phyloP scores from a whole-genome alignment of 2,113 vertebrate genomes.

The Phoxinus phoxinus region DNA sequence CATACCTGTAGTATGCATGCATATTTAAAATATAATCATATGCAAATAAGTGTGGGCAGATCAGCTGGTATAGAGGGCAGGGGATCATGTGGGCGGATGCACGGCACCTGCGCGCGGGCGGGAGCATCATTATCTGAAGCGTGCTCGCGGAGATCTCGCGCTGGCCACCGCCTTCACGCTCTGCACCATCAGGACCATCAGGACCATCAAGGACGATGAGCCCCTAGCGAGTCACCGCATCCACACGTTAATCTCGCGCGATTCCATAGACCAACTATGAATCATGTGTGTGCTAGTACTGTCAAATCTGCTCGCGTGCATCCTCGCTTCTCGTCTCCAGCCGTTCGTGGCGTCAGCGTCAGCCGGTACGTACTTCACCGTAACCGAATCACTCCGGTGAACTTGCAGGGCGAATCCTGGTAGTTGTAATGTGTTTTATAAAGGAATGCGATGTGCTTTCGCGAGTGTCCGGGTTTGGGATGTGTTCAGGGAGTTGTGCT shows the following conservation, averaged over 20 bases:
- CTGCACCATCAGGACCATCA: conserved; percentile 61
- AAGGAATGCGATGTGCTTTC: not conserved
- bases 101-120: conserved; percentile 53
- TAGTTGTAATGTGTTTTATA: not conserved
- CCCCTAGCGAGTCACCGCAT: conserved; percentile 67
- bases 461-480: not conserved
- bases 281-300: conserved; percentile 83
- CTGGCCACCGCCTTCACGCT: conserved; percentile 76
- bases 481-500: conserved; percentile 17
- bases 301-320: conserved; percentile 78
- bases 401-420: not conserved
- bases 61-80: conserved; percentile 3
- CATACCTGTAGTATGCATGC: not conserved
- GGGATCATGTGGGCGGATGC: conserved; percentile 14
- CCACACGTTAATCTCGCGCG: conserved; percentile 74
- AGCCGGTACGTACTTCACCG: conserved; percentile 72
- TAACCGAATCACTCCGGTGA: not conserved
- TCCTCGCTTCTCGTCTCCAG: conserved; percentile 73
- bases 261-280: conserved; percentile 79
- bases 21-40: not conserved
- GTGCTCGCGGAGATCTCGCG: conserved; percentile 51
- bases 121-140: conserved; percentile 60
- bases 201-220: conserved; percentile 70
- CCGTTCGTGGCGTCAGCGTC: conserved; percentile 73
- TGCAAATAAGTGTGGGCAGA: not conserved